Evolutionary conservation across 2,113 vertebrate species (phyloP).

Genomic region (Sigmodon hispidus): DNA sequence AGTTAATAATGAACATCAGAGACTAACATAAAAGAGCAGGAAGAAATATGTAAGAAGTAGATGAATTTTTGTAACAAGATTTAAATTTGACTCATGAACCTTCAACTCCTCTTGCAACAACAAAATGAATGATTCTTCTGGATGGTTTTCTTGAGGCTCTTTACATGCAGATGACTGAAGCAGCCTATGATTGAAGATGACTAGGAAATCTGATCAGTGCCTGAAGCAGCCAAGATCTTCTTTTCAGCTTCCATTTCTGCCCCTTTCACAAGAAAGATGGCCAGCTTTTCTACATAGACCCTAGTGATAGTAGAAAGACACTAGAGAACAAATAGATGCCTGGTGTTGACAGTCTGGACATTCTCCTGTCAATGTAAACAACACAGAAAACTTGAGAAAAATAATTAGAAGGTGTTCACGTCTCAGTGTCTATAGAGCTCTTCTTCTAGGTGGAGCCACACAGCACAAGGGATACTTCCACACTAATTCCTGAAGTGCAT

Average conservation of each 20-base stretch:
- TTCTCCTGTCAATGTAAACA: not conserved
- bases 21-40: not conserved
- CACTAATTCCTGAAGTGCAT: not conserved
- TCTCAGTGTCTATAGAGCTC: not conserved
- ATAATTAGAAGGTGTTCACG: not conserved
- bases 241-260: accelerated
- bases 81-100: not conserved
- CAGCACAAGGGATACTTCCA: accelerated
- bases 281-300: not conserved
- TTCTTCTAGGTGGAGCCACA: not conserved
- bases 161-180: not conserved
- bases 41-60: not conserved
- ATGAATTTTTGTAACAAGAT: not conserved
- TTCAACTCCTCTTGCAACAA: not conserved
- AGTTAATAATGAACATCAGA: not conserved
- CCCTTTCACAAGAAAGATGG: not conserved
- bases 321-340: not conserved
- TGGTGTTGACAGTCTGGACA: not conserved
- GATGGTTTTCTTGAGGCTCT: not conserved
- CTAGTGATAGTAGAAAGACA: not conserved
- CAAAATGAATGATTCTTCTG: not conserved
- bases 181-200: no score
- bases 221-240: not conserved
- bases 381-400: not conserved
- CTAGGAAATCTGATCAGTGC: not conserved